A percentile compares a stretch with the other conserved stretches of the same genome.
These are phyloP conservation scores for Lycorma delicatula DNA, from an alignment of 1,140 invertebrate genomes.

Conservation along the genomic window DNA sequence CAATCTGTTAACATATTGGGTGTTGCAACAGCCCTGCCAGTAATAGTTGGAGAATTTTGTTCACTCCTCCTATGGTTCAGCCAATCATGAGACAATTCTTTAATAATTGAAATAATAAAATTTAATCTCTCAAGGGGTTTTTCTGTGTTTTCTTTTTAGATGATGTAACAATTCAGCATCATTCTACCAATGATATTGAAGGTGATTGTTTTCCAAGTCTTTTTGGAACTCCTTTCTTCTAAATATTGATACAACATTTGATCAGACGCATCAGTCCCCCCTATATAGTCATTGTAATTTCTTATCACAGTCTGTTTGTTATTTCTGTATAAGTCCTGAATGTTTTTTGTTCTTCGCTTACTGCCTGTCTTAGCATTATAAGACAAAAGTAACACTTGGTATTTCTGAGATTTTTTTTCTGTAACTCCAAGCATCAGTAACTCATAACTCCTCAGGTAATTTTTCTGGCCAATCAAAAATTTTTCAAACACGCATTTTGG, in stretches of 20 bases:
- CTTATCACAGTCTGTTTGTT: constrained; percentile 13
- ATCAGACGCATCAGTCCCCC: constrained; percentile 7
- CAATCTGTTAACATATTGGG: no score
- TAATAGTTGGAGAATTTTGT: no score
- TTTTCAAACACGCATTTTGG: neutral
- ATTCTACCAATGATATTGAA: constrained; percentile 25
- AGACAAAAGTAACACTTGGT: constrained; percentile 13
- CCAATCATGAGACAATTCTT: no score
- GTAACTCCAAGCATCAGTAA: neutral
- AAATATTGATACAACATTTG: constrained; percentile 10
- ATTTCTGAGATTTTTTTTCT: constrained; percentile 15
- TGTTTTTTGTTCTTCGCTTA: neutral
- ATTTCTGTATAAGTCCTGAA: neutral
- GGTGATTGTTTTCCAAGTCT: constrained; percentile 14
- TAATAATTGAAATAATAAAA: no score
- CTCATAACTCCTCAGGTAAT: neutral
- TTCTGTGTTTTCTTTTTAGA: neutral
- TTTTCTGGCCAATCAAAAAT: neutral
- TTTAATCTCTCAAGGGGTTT: no score
- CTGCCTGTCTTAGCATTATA: constrained; percentile 10
- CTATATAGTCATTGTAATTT: constrained; percentile 16
- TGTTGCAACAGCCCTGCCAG: no score
- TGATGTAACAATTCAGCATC: neutral
- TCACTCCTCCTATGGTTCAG: no score
- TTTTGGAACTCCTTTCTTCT: neutral